Percentiles rank a stretch among this genome's conserved stretches.
These are phyloP conservation scores for Troglohyphantes excavatus DNA, from an alignment of 2,888 invertebrate species.

Conservation along the genomic window DNA sequence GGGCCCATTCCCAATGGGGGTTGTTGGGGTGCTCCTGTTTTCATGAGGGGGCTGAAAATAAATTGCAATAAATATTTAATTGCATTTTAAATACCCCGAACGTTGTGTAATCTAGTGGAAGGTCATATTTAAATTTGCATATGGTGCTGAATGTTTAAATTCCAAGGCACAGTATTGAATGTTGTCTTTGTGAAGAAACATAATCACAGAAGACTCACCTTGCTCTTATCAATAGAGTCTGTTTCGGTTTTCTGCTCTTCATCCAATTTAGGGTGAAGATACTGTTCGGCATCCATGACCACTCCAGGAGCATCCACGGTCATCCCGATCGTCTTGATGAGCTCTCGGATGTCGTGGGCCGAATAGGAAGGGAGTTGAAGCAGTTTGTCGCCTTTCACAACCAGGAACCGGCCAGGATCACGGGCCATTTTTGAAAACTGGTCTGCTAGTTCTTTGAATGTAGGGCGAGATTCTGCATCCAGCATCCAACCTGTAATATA, in stretches of 20 bases:
- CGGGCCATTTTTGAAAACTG: slow-evolving; percentile 97
- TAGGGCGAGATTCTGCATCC: slow-evolving; percentile 96
- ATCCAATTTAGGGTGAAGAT: slow-evolving; percentile 90
- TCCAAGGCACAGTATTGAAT: too few species aligned
- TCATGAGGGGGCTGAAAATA: slow-evolving; percentile 47
- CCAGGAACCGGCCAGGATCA: slow-evolving; percentile 97
- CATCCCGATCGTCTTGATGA: slow-evolving; percentile 88
- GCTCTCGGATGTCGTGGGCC: slow-evolving; percentile 90
- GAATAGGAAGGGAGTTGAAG: slow-evolving; percentile 91
- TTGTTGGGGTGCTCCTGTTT: slow-evolving; percentile 57
- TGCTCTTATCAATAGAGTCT: slow-evolving; percentile 64
- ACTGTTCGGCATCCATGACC: slow-evolving; percentile 93
- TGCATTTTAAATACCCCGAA: too few species aligned
- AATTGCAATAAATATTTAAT: too few species aligned
- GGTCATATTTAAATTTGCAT: too few species aligned
- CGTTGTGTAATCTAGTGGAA: too few species aligned
- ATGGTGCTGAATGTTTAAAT: too few species aligned
- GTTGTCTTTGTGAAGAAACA: too few species aligned
- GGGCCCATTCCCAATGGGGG: slow-evolving; percentile 37
- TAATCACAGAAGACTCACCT: slow-evolving; percentile 53
- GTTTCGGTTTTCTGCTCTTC: slow-evolving; percentile 70
- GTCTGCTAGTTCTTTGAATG: slow-evolving; percentile 94
- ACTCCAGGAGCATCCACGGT: slow-evolving; percentile 90
- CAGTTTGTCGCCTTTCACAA: slow-evolving; percentile 94
- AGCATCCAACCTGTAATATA: slow-evolving; percentile 90